These are phyloP conservation scores for Psittacula echo DNA, from an alignment of 2,797 vertebrate species.

Conservation along the genomic window DNA sequence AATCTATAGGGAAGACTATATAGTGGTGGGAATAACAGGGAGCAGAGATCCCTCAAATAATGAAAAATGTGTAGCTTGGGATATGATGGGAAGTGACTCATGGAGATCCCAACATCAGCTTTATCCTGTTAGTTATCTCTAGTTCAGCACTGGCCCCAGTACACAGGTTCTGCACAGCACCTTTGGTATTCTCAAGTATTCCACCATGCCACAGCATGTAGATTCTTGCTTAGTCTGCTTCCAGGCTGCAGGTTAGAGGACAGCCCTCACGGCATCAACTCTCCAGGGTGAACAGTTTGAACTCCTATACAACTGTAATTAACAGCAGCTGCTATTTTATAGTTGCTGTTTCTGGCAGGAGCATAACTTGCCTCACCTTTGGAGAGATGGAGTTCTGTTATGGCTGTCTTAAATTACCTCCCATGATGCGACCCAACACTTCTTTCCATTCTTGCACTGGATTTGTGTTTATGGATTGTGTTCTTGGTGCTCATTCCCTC, in stretches of 20 bases:
- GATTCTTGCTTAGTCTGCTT: not conserved
- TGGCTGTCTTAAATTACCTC: not conserved
- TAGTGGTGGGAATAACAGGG: not conserved
- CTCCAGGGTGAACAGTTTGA: not conserved
- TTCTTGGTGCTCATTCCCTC: not conserved
- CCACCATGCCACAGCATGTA: accelerated
- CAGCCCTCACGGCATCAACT: not conserved
- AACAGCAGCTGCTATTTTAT: not conserved
- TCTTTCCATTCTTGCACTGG: not conserved
- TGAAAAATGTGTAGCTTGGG: not conserved
- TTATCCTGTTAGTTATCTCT: not conserved
- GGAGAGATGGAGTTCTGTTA: not conserved
- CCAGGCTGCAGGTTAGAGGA: not conserved
- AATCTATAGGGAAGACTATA: not conserved
- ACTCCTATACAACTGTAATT: not conserved
- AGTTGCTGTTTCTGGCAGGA: not conserved
- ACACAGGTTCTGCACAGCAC: not conserved
- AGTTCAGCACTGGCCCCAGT: not conserved
- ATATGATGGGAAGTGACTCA: not conserved
- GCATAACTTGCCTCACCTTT: accelerated
- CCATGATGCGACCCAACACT: not conserved
- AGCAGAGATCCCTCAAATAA: not conserved
- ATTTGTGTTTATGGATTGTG: not conserved
- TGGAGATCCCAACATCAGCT: not conserved
- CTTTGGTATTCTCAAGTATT: not conserved